phyloP scores from a whole-genome alignment of 35 echinoderm and acorn worm species.

The Lytechinus variegatus region DNA sequence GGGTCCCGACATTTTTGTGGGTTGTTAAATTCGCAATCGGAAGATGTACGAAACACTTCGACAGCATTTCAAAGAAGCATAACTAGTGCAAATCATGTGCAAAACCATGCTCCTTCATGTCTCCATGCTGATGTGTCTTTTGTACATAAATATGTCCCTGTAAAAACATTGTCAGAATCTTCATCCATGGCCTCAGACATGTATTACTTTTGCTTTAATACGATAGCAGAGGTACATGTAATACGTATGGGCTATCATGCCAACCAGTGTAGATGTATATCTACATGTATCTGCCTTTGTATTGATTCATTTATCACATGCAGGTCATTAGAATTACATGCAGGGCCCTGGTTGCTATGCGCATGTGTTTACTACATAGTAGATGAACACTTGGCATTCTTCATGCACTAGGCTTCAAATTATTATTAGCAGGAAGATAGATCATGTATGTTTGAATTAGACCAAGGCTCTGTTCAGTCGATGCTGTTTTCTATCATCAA shows the following conservation, averaged over 20 bases:
- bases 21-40: no score
- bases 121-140: no score
- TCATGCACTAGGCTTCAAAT: background rate
- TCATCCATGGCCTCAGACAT: no score
- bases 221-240: background rate
- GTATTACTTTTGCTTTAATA: background rate
- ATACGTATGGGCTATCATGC: background rate
- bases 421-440: background rate
- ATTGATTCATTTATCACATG: slow-evolving; percentile 3
- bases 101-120: no score
- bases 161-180: background rate
- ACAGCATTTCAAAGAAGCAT: no score
- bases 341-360: background rate
- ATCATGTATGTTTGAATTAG: no score
- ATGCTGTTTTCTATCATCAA: no score
- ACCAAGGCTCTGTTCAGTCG: no score
- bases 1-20: no score
- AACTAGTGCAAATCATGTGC: no score
- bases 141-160: no score
- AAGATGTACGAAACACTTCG: no score
- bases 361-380: background rate
- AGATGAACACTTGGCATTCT: background rate
- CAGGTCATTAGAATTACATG: background rate
- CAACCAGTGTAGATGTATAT: background rate
- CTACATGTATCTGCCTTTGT: background rate